Base-by-base conservation (phyloP, 2,888 invertebrate species). In the Argyresthia albistria region DNA sequence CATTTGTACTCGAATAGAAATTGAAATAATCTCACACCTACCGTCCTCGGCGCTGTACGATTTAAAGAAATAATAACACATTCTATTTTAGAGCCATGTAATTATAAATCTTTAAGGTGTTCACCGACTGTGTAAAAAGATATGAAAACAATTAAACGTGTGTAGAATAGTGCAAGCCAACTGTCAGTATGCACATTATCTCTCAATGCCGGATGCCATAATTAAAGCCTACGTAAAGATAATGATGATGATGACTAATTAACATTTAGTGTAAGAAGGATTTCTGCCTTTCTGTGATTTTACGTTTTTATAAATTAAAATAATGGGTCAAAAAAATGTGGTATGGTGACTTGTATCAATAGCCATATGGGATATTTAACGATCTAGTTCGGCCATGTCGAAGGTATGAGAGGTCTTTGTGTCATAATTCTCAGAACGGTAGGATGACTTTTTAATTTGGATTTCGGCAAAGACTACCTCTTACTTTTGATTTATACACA, bases 91-190 rank as follows among this genome's bases (percentile, higher is more conserved):
- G 7, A 35, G 49, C 37, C 36, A 15, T 56, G 39, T 53, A 56
- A 56, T 67, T 68, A 73, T 58, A 60, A 63, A 54, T 42, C 43
- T 56, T 56, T 56, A 56, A 56, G 39, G 37, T 67, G 67, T 64
- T 60, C 68, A 70, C 66, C 69, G 61, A 69, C 69, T 73, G 74
- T 77, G 76, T 71, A 71, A 77, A 73, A 71, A 68, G 62, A 67
- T 69, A 73, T 72, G 63, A 66, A 79, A 75, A 76, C 73, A 74
- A 78, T 80, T 77, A 73, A 63, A 69, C 58, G 57, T 57, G 15
- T 25, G 25, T 25, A 25, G 25, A 25, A 25, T 48, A 55, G 46
- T 9, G 35, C 35, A 48, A 43, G 48, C 46, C 46, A 46, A 46
- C 43, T 53, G 53, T 46, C 42, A 15, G 14, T 8, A 15, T 6